Percentiles rank a stretch among this genome's conserved stretches.
These are phyloP conservation scores for Periplaneta americana DNA, from an alignment of 1,140 invertebrate genomes.

Conservation along the genomic window DNA sequence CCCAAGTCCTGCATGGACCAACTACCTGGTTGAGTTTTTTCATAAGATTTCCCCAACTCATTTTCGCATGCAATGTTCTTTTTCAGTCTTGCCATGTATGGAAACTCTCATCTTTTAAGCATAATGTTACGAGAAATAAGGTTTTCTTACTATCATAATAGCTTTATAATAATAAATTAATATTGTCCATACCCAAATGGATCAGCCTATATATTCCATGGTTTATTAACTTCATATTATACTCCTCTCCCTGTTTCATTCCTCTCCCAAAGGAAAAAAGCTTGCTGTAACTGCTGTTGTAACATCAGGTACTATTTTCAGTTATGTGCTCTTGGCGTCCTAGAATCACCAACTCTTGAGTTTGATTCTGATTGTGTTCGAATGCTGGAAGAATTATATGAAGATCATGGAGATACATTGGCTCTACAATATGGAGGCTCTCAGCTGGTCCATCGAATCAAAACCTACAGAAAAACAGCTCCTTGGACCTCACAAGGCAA, in stretches of 20 bases:
- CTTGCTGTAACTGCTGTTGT: not conserved
- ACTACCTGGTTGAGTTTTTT: no score
- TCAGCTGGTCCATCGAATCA: conserved; percentile 92
- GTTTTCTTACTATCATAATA: no score
- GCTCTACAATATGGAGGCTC: conserved; percentile 98
- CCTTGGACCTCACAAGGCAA: conserved; percentile 97
- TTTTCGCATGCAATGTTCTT: not conserved
- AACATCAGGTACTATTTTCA: conserved; percentile 33
- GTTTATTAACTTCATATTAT: not conserved
- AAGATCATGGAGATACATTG: conserved; percentile 97
- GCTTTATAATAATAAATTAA: no score
- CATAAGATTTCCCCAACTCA: no score
- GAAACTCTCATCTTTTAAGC: no score
- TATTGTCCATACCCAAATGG: no score
- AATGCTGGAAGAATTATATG: conserved; percentile 94
- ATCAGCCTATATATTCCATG: not conserved
- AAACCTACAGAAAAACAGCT: conserved; percentile 87
- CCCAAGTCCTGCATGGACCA: no score
- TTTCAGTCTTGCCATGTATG: not conserved
- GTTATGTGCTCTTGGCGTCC: conserved; percentile 79
- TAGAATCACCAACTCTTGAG: conserved; percentile 78
- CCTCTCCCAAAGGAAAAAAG: not conserved
- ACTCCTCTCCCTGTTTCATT: not conserved
- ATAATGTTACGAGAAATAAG: no score
- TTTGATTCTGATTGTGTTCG: conserved; percentile 94